Percentiles rank a stretch among this genome's conserved stretches.
Evolutionary conservation across 2,113 vertebrate species (phyloP).

Genomic region (Odontesthes bonariensis): DNA sequence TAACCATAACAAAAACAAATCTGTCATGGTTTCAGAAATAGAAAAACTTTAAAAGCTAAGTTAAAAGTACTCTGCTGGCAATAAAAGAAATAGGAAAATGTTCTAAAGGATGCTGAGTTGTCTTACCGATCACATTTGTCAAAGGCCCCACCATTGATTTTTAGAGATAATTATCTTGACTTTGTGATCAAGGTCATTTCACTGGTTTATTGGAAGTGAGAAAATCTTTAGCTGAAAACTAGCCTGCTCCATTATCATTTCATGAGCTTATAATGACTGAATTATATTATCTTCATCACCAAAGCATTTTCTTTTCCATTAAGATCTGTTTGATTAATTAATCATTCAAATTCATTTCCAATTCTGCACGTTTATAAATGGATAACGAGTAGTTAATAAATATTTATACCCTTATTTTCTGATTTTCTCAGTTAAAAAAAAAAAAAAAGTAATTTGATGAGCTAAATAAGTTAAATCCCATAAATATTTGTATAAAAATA

Average conservation of each 20-base stretch:
- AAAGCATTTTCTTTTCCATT: constrained; percentile 49
- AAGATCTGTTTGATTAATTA: constrained; percentile 56
- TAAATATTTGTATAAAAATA: too few species aligned
- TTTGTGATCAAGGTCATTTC: constrained; percentile 72
- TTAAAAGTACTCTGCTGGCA: not conserved
- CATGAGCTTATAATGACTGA: constrained; percentile 73
- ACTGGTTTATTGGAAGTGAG: constrained; percentile 65
- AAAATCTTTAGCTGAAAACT: constrained; percentile 57
- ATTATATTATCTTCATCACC: constrained; percentile 64
- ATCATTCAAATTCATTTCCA: constrained; percentile 58
- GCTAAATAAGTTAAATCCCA: too few species aligned
- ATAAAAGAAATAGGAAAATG: constrained; percentile 45
- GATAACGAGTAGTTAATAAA: constrained; percentile 40
- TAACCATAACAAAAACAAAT: too few species aligned
- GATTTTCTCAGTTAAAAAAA: constrained; percentile 20
- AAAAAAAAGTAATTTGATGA: too few species aligned
- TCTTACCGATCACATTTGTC: constrained; percentile 70
- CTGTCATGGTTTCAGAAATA: not conserved
- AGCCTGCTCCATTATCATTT: constrained; percentile 67
- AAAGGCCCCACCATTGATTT: constrained; percentile 72
- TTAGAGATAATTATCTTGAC: constrained; percentile 70
- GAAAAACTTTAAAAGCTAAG: not conserved
- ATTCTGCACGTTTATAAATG: constrained; percentile 41
- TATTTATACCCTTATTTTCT: constrained; percentile 24
- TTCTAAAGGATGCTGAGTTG: constrained; percentile 39